These are phyloP conservation scores for Mnemiopsis leidyi DNA, from an alignment of 37 sponge, comb jelly and placozoan genomes.

Conservation along the genomic window DNA sequence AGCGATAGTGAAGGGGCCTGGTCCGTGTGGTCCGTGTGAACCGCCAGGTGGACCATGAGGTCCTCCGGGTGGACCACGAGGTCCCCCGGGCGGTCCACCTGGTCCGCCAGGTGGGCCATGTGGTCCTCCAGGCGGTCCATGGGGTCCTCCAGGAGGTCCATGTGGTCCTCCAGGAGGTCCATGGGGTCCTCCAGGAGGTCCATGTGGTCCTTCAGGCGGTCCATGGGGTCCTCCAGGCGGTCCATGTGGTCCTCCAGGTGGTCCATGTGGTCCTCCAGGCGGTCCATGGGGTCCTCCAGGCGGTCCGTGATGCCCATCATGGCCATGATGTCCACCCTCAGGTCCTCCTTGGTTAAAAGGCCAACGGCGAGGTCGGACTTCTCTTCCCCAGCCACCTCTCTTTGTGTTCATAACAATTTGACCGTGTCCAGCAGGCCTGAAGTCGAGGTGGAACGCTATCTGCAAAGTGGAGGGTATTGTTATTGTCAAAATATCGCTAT, in stretches of 20 bases:
- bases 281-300: not conserved
- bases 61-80: not conserved
- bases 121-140: not conserved
- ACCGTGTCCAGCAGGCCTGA: not conserved
- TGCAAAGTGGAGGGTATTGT: too few species aligned
- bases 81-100: not conserved
- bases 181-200: not conserved
- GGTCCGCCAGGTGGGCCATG: not conserved
- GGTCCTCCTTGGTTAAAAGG: not conserved
- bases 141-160: not conserved
- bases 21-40: not conserved
- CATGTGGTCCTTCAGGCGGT: not conserved
- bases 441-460: slow-evolving; percentile 50
- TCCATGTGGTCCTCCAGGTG: not conserved
- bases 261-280: not conserved
- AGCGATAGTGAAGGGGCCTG: not conserved
- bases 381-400: not conserved
- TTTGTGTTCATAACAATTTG: not conserved
- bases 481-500: too few species aligned
- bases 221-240: not conserved
- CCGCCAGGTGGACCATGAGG: not conserved
- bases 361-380: not conserved
- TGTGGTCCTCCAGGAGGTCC: not conserved
- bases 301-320: too few species aligned
- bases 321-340: too few species aligned